phyloP scores from a whole-genome alignment of 2,797 vertebrate genomes.

The Myotis findleyi region DNA sequence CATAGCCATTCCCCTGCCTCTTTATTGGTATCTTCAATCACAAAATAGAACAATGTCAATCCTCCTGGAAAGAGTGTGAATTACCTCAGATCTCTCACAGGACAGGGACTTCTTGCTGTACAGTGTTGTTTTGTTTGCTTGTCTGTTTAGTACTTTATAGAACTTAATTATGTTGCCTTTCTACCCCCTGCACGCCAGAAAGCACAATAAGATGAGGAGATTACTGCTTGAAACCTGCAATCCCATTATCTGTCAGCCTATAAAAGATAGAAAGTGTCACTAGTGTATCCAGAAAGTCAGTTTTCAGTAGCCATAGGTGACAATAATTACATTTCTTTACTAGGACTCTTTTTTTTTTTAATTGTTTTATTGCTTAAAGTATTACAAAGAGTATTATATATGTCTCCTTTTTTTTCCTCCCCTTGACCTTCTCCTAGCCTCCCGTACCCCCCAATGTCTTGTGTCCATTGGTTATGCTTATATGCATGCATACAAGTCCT shows the following conservation, averaged over 20 bases:
- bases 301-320: conserved; percentile 81
- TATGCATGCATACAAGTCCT: too few species aligned
- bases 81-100: background rate
- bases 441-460: too few species aligned
- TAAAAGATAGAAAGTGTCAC: conserved; percentile 78
- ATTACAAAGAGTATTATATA: too few species aligned
- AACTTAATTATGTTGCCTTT: conserved; percentile 31
- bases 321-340: conserved; percentile 77
- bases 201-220: conserved; percentile 73
- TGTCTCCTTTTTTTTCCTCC: too few species aligned
- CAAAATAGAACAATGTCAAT: background rate
- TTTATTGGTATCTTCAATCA: background rate
- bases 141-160: background rate
- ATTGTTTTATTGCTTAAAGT: too few species aligned
- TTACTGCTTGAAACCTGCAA: conserved; percentile 71
- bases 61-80: background rate
- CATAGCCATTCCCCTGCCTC: background rate
- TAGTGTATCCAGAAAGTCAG: conserved; percentile 72
- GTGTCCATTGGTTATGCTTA: too few species aligned
- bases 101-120: background rate
- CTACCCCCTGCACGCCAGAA: background rate
- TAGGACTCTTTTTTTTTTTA: conserved; percentile 60
- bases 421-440: too few species aligned
- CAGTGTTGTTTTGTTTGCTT: conserved; percentile 35
- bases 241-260: conserved; percentile 72